phyloP scores from a whole-genome alignment of 2,888 invertebrate species.

The Amphipyra berbera region DNA sequence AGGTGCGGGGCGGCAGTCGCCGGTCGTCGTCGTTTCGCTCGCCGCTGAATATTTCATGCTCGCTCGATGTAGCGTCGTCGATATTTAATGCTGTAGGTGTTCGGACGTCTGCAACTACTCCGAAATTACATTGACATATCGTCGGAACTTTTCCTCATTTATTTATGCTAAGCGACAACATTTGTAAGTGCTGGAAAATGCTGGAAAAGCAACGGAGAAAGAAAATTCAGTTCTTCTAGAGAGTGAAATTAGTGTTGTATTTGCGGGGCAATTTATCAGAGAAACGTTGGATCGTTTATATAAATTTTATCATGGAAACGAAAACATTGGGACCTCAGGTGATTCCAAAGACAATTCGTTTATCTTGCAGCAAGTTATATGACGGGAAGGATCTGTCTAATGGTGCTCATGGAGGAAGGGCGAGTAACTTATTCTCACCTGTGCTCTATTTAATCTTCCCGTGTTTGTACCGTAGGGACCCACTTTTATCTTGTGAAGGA shows the following conservation, averaged over 20 bases:
- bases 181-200: constrained; percentile 38
- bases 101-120: constrained; percentile 53
- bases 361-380: constrained; percentile 46
- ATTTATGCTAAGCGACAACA: constrained; percentile 46
- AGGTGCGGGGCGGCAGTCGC: constrained; percentile 21
- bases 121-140: constrained; percentile 56
- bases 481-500: constrained; percentile 20
- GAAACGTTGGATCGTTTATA: background rate
- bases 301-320: background rate
- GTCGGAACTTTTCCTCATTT: constrained; percentile 37
- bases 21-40: constrained; percentile 49
- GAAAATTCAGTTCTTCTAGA: constrained; percentile 12
- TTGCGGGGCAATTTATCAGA: constrained; percentile 1
- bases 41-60: constrained; percentile 64
- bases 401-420: constrained; percentile 38
- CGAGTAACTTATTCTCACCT: constrained; percentile 55
- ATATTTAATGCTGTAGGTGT: constrained; percentile 63
- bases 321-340: constrained; percentile 29
- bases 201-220: constrained; percentile 7
- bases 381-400: constrained; percentile 43
- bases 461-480: constrained; percentile 39
- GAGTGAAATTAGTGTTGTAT: constrained; percentile 11
- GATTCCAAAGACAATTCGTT: constrained; percentile 33
- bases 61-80: constrained; percentile 60
- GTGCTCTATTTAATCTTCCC: constrained; percentile 48